Evolutionary conservation across 2,113 vertebrate species (phyloP).

Genomic region (Bucco capensis): DNA sequence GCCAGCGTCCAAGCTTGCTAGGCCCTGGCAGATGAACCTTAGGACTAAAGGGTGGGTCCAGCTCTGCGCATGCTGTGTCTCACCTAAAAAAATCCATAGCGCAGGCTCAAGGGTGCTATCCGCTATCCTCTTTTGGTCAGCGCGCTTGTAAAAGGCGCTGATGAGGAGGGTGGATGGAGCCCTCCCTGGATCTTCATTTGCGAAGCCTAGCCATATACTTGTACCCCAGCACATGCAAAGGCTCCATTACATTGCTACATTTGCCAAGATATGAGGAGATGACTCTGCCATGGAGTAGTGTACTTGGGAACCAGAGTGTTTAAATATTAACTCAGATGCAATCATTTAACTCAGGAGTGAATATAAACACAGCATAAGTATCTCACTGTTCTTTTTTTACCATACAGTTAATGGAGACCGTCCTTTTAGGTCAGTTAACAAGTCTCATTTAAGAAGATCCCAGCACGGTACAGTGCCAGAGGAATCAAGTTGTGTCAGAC

Average conservation of each 20-base stretch:
- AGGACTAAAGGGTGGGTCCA: no score
- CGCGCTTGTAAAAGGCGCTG: no score
- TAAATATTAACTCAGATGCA: neutral
- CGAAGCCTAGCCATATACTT: no score
- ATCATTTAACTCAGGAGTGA: neutral
- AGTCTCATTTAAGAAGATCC: neutral
- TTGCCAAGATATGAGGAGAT: neutral
- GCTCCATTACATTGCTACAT: neutral
- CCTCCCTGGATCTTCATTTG: no score
- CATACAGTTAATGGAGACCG: neutral
- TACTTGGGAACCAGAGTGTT: neutral
- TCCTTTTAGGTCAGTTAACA: neutral
- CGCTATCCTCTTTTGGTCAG: no score
- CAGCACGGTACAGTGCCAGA: neutral
- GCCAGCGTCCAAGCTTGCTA: no score
- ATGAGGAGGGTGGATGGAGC: no score
- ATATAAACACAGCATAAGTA: neutral
- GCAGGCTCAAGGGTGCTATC: no score
- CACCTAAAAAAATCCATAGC: no score
- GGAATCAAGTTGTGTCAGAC: neutral
- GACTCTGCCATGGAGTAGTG: neutral
- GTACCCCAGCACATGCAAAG: neutral
- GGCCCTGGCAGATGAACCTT: no score
- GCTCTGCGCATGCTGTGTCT: no score
- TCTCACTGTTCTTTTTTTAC: neutral